Percentiles rank a stretch among this genome's conserved stretches.
These are phyloP conservation scores for Zosterops hypoxanthus DNA, from an alignment of 2,113 vertebrate genomes.

Conservation along the genomic window DNA sequence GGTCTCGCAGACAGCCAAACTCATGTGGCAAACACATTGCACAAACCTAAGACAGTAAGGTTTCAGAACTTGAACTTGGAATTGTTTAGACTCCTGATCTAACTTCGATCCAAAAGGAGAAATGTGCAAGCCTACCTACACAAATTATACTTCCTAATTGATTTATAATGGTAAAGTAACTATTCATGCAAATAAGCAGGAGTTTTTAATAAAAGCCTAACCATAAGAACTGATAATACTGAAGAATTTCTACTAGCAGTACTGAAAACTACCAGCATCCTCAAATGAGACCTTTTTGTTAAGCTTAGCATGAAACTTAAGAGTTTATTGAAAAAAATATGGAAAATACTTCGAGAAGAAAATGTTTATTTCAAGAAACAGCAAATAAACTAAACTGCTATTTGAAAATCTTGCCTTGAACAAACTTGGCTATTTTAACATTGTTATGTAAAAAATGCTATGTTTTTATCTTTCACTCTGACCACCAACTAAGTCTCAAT, in stretches of 20 bases:
- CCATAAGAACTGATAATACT: not conserved
- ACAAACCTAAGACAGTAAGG: not conserved
- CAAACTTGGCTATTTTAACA: not conserved
- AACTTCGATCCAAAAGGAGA: not conserved
- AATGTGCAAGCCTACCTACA: slow-evolving; percentile 28
- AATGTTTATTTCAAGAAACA: not conserved
- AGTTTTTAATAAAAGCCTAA: slow-evolving; percentile 12
- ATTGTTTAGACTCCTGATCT: slow-evolving; percentile 12
- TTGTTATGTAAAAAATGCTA: not conserved
- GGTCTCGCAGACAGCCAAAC: not conserved
- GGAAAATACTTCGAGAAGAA: not conserved
- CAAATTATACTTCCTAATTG: slow-evolving; percentile 36
- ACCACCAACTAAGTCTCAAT: not conserved
- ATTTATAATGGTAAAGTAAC: slow-evolving; percentile 20
- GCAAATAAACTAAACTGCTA: not conserved
- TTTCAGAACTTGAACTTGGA: slow-evolving; percentile 28
- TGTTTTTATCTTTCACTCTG: not conserved
- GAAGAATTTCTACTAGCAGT: not conserved
- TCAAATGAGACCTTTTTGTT: not conserved
- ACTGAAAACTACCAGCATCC: not conserved
- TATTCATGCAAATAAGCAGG: not conserved
- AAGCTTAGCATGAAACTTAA: not conserved
- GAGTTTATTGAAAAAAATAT: not conserved
- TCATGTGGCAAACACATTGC: fast-evolving
- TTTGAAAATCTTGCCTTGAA: not conserved